Evolutionary conservation across 2,888 invertebrate species (phyloP), one percentile per base, ranked within the genome.

Genomic region (Noctua pronuba): DNA sequence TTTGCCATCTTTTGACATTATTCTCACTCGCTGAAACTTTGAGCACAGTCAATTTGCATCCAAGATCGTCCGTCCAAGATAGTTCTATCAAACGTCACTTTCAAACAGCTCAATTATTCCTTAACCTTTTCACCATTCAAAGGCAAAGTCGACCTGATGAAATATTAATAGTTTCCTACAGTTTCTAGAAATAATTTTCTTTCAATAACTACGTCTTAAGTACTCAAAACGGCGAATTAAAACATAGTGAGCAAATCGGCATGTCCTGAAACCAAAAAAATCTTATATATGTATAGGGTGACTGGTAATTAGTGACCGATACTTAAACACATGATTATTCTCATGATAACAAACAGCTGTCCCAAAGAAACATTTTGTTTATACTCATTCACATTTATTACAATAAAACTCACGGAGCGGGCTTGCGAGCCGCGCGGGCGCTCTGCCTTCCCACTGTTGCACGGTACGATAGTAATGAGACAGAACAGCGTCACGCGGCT

Each of bases 21-120:
- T 41, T 41, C 16, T 65, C n/a, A 7, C n/a, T n/a, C 31, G 10
- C 11, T 52, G 35, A 52, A 44, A 28, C 11, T 75, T 52, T 38
- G 49, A 44, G 28, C 44, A 21, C 49, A 35, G 41, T 35, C 41
- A 31, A 28, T 72, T 80, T 21, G 16, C 35, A 38, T 58, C 46
- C n/a, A 18, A 41, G 55, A 31, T 69, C 4, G 49, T 18, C 7
- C 16, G 21, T 28, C 28, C 35, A 35, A 69, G 77, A 65, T 35
- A 65, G 7, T 31, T 31, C 55, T 65, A 52, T 69, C 8, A 82
- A 44, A 49, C 11, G 75, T 77, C 69, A 64, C 31, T 68, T 60
- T 10, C 41, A 65, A 64, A 58, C 16, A 41, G 38, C 13, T 83
- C 28, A 16, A 69, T 65, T 62, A 79, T 58, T 21, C n/a, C 16